Percentiles rank a stretch among this genome's conserved stretches.
Evolutionary conservation across 2,113 vertebrate genomes (phyloP).

Genomic region (Gorilla gorilla): DNA sequence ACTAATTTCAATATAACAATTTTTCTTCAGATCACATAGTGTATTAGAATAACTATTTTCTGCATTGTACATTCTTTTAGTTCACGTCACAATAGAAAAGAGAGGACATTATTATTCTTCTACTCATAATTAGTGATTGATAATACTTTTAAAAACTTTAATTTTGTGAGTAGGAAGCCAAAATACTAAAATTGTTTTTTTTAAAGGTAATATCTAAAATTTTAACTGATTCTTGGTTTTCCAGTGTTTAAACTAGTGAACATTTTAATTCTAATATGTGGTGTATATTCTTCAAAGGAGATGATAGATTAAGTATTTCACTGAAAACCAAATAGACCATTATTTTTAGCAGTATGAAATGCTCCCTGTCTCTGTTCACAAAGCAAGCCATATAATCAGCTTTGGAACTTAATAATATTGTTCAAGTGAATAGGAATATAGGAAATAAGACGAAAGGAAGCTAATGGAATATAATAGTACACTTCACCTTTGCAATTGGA

Average conservation of each 20-base stretch:
- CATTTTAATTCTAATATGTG: constrained; percentile 66
- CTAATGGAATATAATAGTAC: constrained; percentile 62
- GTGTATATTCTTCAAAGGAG: constrained; percentile 45
- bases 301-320: constrained; percentile 39
- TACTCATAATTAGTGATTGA: background rate
- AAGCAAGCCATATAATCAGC: constrained; percentile 79
- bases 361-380: constrained; percentile 70
- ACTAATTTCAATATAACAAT: background rate
- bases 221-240: constrained; percentile 49
- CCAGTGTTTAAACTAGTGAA: constrained; percentile 25
- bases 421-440: constrained; percentile 64
- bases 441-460: constrained; percentile 63
- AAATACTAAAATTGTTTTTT: background rate
- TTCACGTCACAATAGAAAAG: background rate
- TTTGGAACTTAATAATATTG: constrained; percentile 79
- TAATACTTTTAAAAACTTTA: constrained; percentile 5
- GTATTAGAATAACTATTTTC: background rate
- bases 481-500: constrained; percentile 72
- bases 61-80: background rate
- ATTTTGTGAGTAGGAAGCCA: background rate
- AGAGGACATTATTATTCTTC: background rate
- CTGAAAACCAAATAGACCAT: constrained; percentile 55
- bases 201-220: constrained; percentile 44
- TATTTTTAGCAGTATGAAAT: constrained; percentile 81
- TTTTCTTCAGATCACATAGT: background rate